Conservation (phyloP, 1,140 invertebrate species). For the Drosophila ohnishii region DNA sequence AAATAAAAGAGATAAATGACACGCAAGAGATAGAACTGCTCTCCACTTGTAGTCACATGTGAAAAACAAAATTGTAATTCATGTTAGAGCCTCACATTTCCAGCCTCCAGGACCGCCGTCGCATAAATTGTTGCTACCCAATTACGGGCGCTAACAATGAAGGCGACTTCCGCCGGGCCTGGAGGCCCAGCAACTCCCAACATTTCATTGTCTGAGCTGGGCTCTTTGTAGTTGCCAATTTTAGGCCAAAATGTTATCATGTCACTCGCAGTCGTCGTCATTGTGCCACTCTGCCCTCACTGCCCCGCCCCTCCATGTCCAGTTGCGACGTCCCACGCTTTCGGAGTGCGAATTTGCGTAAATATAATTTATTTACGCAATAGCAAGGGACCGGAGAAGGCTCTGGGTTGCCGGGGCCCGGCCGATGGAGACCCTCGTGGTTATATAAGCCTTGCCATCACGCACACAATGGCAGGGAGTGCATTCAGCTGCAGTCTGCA, state of each 20-base stretch:
- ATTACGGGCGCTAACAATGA: slow-evolving; percentile 79
- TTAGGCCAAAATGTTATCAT: slow-evolving; percentile 82
- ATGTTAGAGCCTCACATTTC: slow-evolving; percentile 32
- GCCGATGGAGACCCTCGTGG: slow-evolving; percentile 47
- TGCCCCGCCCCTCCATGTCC: slow-evolving; percentile 3
- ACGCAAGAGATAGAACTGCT: slow-evolving; percentile 29
- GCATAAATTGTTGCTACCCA: slow-evolving; percentile 82
- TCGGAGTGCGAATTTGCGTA: slow-evolving; percentile 79
- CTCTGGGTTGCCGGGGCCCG: neutral
- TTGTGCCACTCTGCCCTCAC: slow-evolving; percentile 33
- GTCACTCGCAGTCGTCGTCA: slow-evolving; percentile 77
- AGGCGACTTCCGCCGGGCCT: slow-evolving; percentile 19
- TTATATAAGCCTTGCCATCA: slow-evolving; percentile 67
- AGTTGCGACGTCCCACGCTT: slow-evolving; percentile 44
- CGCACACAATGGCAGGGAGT: slow-evolving; percentile 30
- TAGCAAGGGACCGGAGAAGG: slow-evolving; percentile 57
- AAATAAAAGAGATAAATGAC: slow-evolving; percentile 8
- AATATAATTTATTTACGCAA: slow-evolving; percentile 82
- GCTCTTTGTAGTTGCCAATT: slow-evolving; percentile 68
- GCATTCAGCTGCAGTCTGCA: slow-evolving; percentile 39
- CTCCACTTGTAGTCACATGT: slow-evolving; percentile 59
- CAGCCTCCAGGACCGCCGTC: slow-evolving; percentile 29
- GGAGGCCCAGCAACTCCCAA: neutral
- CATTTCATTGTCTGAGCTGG: slow-evolving; percentile 62
- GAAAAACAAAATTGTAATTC: slow-evolving; percentile 66